Evolutionary conservation across 2,113 vertebrate species (phyloP).

Genomic region (Psephotus haematonotus): DNA sequence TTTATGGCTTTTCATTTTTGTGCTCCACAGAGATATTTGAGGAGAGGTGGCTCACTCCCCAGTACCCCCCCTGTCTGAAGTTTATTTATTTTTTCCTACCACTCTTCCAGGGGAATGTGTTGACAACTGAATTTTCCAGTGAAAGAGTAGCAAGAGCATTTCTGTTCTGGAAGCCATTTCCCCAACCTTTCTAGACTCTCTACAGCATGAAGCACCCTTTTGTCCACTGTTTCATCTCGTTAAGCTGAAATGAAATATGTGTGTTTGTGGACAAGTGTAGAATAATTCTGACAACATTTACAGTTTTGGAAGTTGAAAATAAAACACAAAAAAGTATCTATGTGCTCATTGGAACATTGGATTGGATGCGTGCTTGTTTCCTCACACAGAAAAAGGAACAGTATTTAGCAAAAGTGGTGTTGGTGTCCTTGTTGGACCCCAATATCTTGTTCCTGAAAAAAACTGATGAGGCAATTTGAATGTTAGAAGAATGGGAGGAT

Average conservation of each 20-base stretch:
- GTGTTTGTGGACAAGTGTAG: neutral
- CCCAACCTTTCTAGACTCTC: neutral
- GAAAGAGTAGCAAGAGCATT: neutral
- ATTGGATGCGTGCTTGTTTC: neutral
- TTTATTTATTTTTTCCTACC: neutral
- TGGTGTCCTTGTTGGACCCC: neutral
- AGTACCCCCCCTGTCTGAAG: neutral
- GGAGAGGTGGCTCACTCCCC: neutral
- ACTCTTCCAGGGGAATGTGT: neutral
- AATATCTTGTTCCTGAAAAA: slow-evolving; percentile 21
- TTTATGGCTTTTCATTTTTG: neutral
- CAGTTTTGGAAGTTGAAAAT: neutral
- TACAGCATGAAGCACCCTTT: fast-evolving
- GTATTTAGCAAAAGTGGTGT: neutral
- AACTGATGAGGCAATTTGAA: neutral
- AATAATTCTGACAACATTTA: neutral
- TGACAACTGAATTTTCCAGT: neutral
- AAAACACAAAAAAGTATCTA: neutral
- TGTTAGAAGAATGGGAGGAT: slow-evolving; percentile 36
- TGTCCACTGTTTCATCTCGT: neutral
- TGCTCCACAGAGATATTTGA: neutral
- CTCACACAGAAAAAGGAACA: neutral
- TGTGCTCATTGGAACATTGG: neutral
- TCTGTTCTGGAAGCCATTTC: neutral
- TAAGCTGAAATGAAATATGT: neutral